phyloP scores from a whole-genome alignment of 2,113 vertebrate species.

The Gnathonemus echidnorhynchus region DNA sequence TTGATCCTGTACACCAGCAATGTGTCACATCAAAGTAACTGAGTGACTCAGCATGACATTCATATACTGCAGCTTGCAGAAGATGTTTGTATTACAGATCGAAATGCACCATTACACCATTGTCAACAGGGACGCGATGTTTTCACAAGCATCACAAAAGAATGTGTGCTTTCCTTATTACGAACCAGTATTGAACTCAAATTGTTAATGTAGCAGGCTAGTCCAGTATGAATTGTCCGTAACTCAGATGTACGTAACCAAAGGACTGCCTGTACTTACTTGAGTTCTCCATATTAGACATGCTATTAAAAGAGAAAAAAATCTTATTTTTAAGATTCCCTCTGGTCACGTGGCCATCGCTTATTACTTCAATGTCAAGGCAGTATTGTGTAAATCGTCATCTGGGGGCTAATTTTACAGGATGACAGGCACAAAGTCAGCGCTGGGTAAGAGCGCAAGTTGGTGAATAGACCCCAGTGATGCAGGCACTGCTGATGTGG shows the following conservation, averaged over 20 bases:
- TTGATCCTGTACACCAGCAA: neutral
- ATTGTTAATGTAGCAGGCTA: neutral
- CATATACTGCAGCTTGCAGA: neutral
- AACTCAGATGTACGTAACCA: neutral
- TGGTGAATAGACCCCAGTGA: neutral
- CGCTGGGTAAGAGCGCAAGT: neutral
- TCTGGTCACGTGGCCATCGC: neutral
- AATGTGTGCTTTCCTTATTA: neutral
- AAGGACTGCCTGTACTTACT: neutral
- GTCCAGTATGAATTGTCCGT: neutral
- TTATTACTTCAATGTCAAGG: neutral
- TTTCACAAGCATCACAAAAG: neutral
- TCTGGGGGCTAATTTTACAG: neutral
- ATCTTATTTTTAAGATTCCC: neutral
- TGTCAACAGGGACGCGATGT: neutral
- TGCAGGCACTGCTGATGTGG: neutral
- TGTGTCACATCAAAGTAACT: neutral
- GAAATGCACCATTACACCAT: neutral
- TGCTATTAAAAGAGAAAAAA: neutral
- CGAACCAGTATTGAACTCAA: neutral
- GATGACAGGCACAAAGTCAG: neutral
- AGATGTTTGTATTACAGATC: neutral
- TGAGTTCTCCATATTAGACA: neutral
- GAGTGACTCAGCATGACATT: neutral
- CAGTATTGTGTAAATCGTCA: neutral